Evolutionary conservation across 2,888 invertebrate species (phyloP), one percentile per base, ranked within the genome.

Genomic region (Agrotis exclamationis): DNA sequence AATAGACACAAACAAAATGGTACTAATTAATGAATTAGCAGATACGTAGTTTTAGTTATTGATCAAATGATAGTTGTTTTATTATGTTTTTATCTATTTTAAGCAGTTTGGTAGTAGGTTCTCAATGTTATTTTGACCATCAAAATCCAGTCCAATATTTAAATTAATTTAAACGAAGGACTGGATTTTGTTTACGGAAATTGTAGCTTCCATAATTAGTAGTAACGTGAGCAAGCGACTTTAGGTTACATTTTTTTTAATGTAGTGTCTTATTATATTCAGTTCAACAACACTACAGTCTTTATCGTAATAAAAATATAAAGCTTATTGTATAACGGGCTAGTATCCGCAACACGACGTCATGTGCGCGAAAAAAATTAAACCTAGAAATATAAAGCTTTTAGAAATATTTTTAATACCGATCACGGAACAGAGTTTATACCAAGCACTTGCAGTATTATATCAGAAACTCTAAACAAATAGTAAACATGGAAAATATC

Each of bases 131-230:
- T 39, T 39, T 39, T 39, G 1, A 39, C 39, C 39, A 39, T 39
- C 9, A 39, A 39, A 39, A 39, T 39, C 39, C 39, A 39, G 39
- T 39, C 39, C 39, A 39, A 39, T 60, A n/a, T 71, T 48, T 50
- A 13, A 33, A 56, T 56, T 56, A 33, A 50, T 45, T n/a, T 39
- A 39, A 14, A 44, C 2, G 48, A 13, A 44, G 6, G 48, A 62
- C n/a, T 63, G 39, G 18, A 63, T 65, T 50, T 20, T 79, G 79
- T 71, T 80, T 62, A 80, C 80, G 80, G 79, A 79, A 79, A 67
- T 47, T 45, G 7, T 66, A 75, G 63, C 24, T 51, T n/a, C 60
- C 28, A 47, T 63, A 18, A 79, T 60, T 67, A 75, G 45, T 56
- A 58, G 63, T 51, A 68, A 71, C 71, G 66, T 62, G 48, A 71